Evolutionary conservation across 2,888 invertebrate genomes (phyloP).

Genomic region (Liposcelis brunnea): DNA sequence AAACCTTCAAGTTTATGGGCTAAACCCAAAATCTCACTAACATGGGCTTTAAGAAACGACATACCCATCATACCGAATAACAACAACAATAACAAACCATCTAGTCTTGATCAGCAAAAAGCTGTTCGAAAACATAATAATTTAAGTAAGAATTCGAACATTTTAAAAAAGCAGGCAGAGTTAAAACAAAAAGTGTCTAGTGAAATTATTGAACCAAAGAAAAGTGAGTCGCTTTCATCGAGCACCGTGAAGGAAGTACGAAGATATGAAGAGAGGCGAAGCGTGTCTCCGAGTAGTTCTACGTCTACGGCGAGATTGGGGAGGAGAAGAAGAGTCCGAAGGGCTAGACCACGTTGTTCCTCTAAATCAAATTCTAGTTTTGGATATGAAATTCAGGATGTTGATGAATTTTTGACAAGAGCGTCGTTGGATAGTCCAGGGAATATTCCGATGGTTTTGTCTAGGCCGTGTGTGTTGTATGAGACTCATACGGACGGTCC

Average conservation of each 20-base stretch:
- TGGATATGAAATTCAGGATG: slow-evolving; percentile 64
- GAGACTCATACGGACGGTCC: slow-evolving; percentile 54
- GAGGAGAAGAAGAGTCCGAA: slow-evolving; percentile 29
- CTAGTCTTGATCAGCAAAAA: too few species aligned
- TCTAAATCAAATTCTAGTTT: slow-evolving; percentile 28
- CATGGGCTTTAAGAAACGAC: slow-evolving; percentile 45
- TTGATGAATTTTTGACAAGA: slow-evolving; percentile 61
- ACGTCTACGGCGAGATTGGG: neutral
- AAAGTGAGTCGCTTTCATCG: too few species aligned
- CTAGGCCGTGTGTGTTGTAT: slow-evolving; percentile 53
- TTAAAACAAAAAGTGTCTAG: too few species aligned
- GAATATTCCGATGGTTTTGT: slow-evolving; percentile 68
- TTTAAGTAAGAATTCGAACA: too few species aligned
- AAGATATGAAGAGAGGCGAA: neutral
- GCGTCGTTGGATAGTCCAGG: slow-evolving; percentile 64
- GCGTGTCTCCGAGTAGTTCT: slow-evolving; percentile 3
- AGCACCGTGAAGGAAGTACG: too few species aligned
- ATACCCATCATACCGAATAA: slow-evolving; percentile 1
- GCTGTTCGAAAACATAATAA: too few species aligned
- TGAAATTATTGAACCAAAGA: too few species aligned
- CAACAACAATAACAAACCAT: neutral
- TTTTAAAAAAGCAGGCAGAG: too few species aligned
- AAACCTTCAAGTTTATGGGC: slow-evolving; percentile 2
- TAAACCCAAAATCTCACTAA: slow-evolving; percentile 50
- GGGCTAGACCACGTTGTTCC: slow-evolving; percentile 15